These are phyloP conservation scores for Cydia amplana DNA, from an alignment of 1,140 invertebrate species.

Conservation along the genomic window DNA sequence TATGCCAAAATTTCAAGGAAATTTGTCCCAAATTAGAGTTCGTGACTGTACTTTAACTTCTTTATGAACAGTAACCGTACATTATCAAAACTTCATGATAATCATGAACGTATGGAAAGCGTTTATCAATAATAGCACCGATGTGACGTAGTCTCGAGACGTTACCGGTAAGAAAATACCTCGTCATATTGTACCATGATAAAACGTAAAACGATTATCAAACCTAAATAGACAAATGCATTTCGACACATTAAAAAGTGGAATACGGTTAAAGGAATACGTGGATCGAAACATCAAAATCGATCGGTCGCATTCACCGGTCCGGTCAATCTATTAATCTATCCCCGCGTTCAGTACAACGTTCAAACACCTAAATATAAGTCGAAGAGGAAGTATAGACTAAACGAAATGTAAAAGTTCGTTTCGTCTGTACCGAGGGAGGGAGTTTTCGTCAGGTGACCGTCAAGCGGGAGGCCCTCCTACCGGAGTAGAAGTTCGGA, in stretches of 20 bases:
- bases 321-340: slow-evolving; percentile 8
- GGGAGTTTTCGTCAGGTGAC: too few species aligned
- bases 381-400: too few species aligned
- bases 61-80: too few species aligned
- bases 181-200: background rate
- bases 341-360: background rate
- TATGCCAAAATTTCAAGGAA: too few species aligned
- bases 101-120: too few species aligned
- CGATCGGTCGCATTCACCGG: background rate
- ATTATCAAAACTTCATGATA: too few species aligned
- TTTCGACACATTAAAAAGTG: background rate
- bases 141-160: background rate
- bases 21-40: too few species aligned
- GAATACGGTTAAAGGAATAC: background rate
- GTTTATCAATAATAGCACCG: background rate
- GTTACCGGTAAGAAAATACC: background rate
- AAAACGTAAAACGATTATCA: slow-evolving; percentile 18
- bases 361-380: too few species aligned
- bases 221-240: background rate
- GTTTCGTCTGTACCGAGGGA: too few species aligned
- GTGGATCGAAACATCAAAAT: background rate
- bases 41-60: too few species aligned
- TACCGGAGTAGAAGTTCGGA: background rate
- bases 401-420: too few species aligned
- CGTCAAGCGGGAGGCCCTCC: background rate